A percentile compares a stretch with the other conserved stretches of the same genome.
phyloP scores from a whole-genome alignment of 1,140 invertebrate species.

The Babylonia areolata region DNA sequence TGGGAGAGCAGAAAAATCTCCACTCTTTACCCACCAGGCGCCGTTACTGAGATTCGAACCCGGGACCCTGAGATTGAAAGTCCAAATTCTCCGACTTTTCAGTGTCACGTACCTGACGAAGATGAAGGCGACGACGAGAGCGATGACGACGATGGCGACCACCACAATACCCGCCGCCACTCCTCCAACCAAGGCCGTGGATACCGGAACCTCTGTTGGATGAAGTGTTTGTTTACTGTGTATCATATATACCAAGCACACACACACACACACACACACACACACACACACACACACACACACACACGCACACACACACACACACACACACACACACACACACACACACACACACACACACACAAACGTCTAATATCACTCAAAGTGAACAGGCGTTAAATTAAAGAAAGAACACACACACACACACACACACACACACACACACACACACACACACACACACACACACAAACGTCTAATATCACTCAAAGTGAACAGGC shows the following conservation, averaged over 20 bases:
- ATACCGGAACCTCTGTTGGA: neutral
- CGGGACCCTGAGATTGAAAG: too few species aligned
- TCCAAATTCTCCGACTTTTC: too few species aligned
- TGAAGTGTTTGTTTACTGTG: neutral
- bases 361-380: neutral
- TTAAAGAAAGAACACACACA: too few species aligned
- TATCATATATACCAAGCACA: neutral
- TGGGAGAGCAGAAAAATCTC: too few species aligned
- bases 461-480: neutral
- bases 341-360: neutral
- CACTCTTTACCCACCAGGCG: too few species aligned
- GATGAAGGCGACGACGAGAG: slow-evolving; percentile 15
- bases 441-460: slow-evolving; percentile 14
- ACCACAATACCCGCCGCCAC: neutral
- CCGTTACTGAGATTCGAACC: too few species aligned
- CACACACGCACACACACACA: neutral
- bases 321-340: slow-evolving; percentile 11
- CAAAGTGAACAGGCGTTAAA: too few species aligned
- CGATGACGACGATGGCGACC: neutral
- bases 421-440: slow-evolving; percentile 26
- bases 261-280: neutral
- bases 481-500: too few species aligned
- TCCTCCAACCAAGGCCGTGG: slow-evolving; percentile 7
- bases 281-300: slow-evolving; percentile 1
- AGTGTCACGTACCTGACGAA: neutral